Conservation (phyloP, 2,797 vertebrate species). For the Hoplostethus atlanticus region DNA sequence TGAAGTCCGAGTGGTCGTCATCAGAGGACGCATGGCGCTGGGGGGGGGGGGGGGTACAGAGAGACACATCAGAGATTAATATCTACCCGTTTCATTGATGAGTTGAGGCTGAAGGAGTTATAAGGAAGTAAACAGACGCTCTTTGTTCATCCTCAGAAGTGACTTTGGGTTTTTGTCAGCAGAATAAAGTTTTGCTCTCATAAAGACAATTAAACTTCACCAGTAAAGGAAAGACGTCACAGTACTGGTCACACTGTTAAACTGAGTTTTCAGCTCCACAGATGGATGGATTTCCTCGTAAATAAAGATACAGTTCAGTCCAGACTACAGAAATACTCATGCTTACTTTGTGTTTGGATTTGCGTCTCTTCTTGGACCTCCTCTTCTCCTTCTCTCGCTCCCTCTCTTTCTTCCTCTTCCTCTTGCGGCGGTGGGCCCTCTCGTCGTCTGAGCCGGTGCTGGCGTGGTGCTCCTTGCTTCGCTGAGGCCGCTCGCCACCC, state of each 20-base stretch:
- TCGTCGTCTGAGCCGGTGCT: constrained; percentile 90
- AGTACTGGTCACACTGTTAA: too few species aligned
- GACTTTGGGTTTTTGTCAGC: too few species aligned
- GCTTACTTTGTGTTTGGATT: constrained; percentile 95
- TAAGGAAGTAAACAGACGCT: too few species aligned
- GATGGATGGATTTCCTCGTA: too few species aligned
- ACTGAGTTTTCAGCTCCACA: too few species aligned
- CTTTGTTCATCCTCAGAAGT: too few species aligned
- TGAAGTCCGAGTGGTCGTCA: constrained; percentile 94
- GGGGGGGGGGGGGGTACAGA: not conserved
- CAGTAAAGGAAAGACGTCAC: too few species aligned
- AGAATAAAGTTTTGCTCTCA: too few species aligned
- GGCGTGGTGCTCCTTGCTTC: constrained; percentile 87
- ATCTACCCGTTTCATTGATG: too few species aligned
- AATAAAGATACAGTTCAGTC: too few species aligned
- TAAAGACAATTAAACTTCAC: too few species aligned
- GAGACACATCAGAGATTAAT: not conserved
- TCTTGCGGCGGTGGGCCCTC: constrained; percentile 90
- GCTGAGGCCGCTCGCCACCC: constrained; percentile 75
- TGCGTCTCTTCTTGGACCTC: constrained; percentile 93
- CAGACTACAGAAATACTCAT: not conserved
- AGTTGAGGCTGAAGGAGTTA: too few species aligned
- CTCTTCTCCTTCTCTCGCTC: constrained; percentile 94
- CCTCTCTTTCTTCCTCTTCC: constrained; percentile 90
- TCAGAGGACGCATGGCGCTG: constrained; percentile 96